Base-by-base conservation (phyloP, 2,113 vertebrate species). In the pig (Sus scrofa) region DNA sequence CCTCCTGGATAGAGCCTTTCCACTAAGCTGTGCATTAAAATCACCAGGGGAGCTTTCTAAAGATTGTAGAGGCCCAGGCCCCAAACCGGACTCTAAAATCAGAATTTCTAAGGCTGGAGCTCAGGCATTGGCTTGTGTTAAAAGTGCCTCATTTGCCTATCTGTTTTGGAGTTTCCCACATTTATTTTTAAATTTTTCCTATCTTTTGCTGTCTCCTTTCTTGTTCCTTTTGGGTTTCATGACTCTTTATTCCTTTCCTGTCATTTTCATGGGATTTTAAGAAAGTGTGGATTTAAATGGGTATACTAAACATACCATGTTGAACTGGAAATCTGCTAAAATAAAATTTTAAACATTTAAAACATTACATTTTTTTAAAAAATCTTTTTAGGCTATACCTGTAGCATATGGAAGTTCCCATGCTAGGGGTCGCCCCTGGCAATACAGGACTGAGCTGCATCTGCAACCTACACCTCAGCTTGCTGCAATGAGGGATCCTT, bases 291-390 rank as follows among this genome's bases (percentile, higher is more conserved):
- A 82, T 60, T 71, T 92, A 52, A 84, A 63, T 58, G 94, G 22
- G 32, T 54, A 15, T 60, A n/a, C 56, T 88, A 32, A 79, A 58
- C 75, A 26, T 68, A 62, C 26, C 26, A 65, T 30, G 8, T 34
- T 96, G 88, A 94, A 94, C 3, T 82, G 32, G 13, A 83, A 89
- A n/a, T 54, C 19, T 50, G 71, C 50, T 56, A 86, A 96, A 62
- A 60, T 63, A 62, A 71, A 95, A 20, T 44, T 44, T 44, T 44
- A 44, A 44, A 44, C 4, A 44, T 50, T 26, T 24, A 19, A 75
- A 54, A 54, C 87, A 37, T n/a, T n/a, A 32, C 0, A 22, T 22
- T 60, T 74, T 88, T 74, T 74, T 44, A n/a, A n/a, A n/a, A n/a
- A 44, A 44, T 44, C 44, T 44, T 44, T 44, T 44, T 44, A 44